Base-by-base conservation (phyloP, 2,797 vertebrate genomes). In the Oreonectes daqikongensis region DNA sequence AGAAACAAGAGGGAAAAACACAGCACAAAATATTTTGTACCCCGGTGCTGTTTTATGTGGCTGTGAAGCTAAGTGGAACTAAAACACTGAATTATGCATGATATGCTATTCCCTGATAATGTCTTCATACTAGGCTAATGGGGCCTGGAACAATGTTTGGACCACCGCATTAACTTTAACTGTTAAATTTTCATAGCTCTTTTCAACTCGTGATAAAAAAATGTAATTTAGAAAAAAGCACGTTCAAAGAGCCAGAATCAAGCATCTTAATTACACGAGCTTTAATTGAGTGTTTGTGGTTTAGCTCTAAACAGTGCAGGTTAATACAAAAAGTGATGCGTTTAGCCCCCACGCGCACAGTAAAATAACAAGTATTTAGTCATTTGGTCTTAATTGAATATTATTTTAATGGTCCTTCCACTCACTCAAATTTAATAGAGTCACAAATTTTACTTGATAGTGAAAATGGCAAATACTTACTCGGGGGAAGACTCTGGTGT, bases 401-500 rank as follows among this genome's bases (percentile, higher is more conserved):
- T 48, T 10, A 76, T 76, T 60, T 67, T 12, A 66, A 60, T 32
- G 73, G 66, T 24, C 66, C 52, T 32, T 61, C 9, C 59, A 32
- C 46, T 50, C 28, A 50, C 46, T n/a, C 0, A 42, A 55, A 55
- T 57, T 67, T 22, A 38, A 50, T 32, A 75, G 53, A 69, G 20
- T 0, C 7, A 1, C n/a, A 40, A 20, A 48, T 42, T 48, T 22
- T 17, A 12, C 20, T n/a, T 57, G 38, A 67, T 22, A 7, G 26
- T 46, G 24, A 32, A 18, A 75, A 48, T 59, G 14, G 55, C 18
- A 35, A 24, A 50, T 44, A 97, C 97, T 99, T 91, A 99, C 97
- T 99, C 97, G 87, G 97, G 97, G 86, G 97, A 99, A 4, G 97
- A 99, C 90, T 99, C 97, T 0, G 97, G 97, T 69, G 96, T 99